Base-by-base conservation (phyloP, 2,113 vertebrate species). In the Dermatemys mawii region DNA sequence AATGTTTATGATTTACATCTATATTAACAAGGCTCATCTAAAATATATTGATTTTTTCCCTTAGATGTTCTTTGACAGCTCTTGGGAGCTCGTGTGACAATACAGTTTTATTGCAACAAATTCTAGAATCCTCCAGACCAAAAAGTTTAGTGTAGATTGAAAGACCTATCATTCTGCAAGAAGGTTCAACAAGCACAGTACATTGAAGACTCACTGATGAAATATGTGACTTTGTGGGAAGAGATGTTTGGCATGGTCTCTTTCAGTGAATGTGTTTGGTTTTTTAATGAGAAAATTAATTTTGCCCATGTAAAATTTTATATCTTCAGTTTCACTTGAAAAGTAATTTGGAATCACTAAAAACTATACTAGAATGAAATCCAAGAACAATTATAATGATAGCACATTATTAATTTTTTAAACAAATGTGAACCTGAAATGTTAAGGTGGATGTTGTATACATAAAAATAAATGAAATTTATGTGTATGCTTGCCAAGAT, bases 221-320 rank as follows among this genome's bases (percentile, higher is more conserved):
- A 97, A 96, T 96, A 97, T 81, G 82, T 93, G 93, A 91, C 90
- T 97, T 96, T 97, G 95, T 95, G 95, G 94, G 63, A 84, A 95
- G 96, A 95, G 94, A 96, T 89, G 88, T 96, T 98, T 98, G 96
- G 87, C 91, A 89, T 80, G 22, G 26, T 51, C 92, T 84, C 83
- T 57, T 93, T 93, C 60, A 84, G 73, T 84, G 78, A 86, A 92
- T 54, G 8, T 54, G 49, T 83, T 75, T 38, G 81, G 84, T 89
- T 60, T 93, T 90, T 96, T 91, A 87, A 88, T 94, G 91, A 95
- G 91, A 92, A 96, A 96, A 87, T 26, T 60, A 26, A 83, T 94
- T 94, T 53, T 84, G 24, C 38, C 89, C 87, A 51, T 0, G 2
- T 73, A 89, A 92, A 91, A 57, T 90, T 78, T 87, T 49, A 0